Conservation (phyloP, 2,888 invertebrate species). For the Pocota personata region DNA sequence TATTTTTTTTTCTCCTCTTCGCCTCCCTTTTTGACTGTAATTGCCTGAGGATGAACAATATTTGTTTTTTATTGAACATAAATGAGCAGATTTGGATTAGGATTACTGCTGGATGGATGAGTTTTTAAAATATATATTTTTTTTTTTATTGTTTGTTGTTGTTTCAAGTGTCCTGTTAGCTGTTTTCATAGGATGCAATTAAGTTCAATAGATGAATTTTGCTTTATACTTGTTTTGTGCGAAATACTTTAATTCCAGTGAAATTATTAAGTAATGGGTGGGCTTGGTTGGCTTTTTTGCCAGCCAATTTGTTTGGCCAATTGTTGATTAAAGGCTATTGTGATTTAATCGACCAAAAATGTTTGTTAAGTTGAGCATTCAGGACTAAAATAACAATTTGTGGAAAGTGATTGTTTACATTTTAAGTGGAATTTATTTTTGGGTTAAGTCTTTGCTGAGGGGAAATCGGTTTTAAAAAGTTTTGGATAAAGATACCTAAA, state of each 20-base stretch:
- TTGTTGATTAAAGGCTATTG: conserved; percentile 35
- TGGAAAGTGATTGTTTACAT: too few species aligned
- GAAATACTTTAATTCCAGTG: conserved; percentile 22
- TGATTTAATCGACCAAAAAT: conserved; percentile 42
- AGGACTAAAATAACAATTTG: conserved; percentile 49
- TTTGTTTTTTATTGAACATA: conserved; percentile 64
- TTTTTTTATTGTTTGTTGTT: conserved; percentile 61
- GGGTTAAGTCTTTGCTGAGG: too few species aligned
- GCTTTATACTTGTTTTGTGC: neutral
- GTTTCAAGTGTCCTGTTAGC: conserved; percentile 62
- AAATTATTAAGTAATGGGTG: conserved; percentile 32
- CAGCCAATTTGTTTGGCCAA: conserved; percentile 1
- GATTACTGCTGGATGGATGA: conserved; percentile 44
- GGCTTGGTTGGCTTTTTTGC: conserved; percentile 37
- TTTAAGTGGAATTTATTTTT: too few species aligned
- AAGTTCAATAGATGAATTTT: conserved; percentile 5
- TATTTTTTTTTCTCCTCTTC: neutral
- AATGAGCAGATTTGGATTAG: conserved; percentile 65
- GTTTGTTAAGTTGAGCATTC: conserved; percentile 6
- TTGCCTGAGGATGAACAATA: conserved; percentile 40
- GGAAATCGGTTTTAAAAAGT: too few species aligned
- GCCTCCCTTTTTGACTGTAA: neutral
- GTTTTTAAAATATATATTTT: neutral
- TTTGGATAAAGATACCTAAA: too few species aligned
- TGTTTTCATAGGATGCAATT: conserved; percentile 60